Conservation (phyloP, 1,140 invertebrate species). For the Scylla paramamosain region DNA sequence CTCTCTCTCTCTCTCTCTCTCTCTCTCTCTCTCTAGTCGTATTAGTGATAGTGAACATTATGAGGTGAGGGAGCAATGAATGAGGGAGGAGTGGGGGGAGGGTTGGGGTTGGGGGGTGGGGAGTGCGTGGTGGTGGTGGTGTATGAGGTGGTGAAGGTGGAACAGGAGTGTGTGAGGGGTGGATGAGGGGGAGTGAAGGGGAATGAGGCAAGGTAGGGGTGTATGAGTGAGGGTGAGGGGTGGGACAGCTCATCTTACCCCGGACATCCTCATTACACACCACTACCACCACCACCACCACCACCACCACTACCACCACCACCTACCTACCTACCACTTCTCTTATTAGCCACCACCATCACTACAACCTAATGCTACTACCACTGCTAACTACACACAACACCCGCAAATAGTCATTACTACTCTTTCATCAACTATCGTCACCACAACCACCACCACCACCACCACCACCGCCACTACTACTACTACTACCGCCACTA, state of each 20-base stretch:
- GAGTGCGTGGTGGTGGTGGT: too few species aligned
- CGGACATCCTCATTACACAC: conserved; percentile 52
- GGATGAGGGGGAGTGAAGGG: neutral
- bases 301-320: conserved; percentile 2
- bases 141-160: too few species aligned
- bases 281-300: conserved; percentile 31
- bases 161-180: too few species aligned
- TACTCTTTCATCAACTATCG: neutral
- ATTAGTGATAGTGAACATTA: neutral
- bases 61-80: neutral
- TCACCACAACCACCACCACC: neutral
- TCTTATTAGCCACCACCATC: neutral
- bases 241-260: conserved; percentile 28
- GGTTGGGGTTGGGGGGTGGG: too few species aligned
- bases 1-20: neutral
- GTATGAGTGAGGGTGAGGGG: conserved; percentile 32
- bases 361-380: neutral
- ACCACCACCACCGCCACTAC: neutral
- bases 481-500: neutral
- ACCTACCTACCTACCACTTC: conserved; percentile 27
- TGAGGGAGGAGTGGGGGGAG: neutral
- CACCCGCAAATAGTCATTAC: too few species aligned
- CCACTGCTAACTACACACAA: too few species aligned
- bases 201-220: neutral
- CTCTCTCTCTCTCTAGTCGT: neutral